Conservation (phyloP, 2,113 vertebrate species). For the Scophthalmus maximus region DNA sequence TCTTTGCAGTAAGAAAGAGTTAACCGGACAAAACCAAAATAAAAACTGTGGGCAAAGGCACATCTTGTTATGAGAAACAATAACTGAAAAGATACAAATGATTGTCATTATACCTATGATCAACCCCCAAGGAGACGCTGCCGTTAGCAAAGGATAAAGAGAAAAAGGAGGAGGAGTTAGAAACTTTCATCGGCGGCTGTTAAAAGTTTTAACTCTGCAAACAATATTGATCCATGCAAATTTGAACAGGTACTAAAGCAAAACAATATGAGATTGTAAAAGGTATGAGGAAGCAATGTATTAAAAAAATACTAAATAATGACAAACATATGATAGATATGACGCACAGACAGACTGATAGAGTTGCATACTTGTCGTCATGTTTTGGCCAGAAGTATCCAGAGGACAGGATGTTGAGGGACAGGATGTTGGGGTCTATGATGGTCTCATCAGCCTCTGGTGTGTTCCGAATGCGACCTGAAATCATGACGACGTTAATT, state of each 20-base stretch:
- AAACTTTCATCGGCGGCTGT: slow-evolving; percentile 47
- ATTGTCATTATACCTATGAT: slow-evolving; percentile 90
- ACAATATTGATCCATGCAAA: slow-evolving; percentile 33
- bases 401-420: slow-evolving; percentile 95
- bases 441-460: slow-evolving; percentile 96
- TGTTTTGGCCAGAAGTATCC: slow-evolving; percentile 92
- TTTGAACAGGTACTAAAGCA: slow-evolving; percentile 18
- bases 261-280: slow-evolving; percentile 4
- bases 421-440: slow-evolving; percentile 97
- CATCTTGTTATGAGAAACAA: slow-evolving; percentile 19
- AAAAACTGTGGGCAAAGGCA: not conserved
- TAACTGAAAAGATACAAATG: slow-evolving; percentile 22
- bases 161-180: slow-evolving; percentile 53
- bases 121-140: slow-evolving; percentile 92
- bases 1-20: not conserved
- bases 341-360: not conserved
- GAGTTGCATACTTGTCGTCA: slow-evolving; percentile 89
- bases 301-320: not conserved
- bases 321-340: not conserved
- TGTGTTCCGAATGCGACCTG: slow-evolving; percentile 96
- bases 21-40: not conserved
- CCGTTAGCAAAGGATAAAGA: slow-evolving; percentile 74
- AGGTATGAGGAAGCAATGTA: not conserved
- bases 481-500: not conserved
- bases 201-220: slow-evolving; percentile 52